Evolutionary conservation across 2,888 invertebrate species (phyloP).

Genomic region (Drosophila nigritarsus): DNA sequence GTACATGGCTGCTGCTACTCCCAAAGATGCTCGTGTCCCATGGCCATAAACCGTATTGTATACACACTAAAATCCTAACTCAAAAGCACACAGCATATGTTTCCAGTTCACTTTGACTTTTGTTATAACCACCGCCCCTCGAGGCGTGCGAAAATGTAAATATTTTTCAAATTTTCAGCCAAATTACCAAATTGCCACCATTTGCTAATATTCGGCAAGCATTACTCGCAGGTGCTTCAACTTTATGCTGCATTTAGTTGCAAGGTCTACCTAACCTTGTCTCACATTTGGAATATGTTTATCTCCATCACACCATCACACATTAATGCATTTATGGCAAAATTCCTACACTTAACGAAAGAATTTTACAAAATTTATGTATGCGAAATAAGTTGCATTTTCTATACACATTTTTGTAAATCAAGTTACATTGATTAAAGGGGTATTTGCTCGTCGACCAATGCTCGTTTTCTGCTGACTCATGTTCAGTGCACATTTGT

Average conservation of each 20-base stretch:
- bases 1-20: conserved; percentile 27
- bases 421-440: neutral
- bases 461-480: neutral
- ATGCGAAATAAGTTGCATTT: neutral
- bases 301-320: too few relatives aligned
- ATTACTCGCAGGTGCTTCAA: conserved; percentile 39
- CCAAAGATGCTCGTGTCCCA: conserved; percentile 27
- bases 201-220: conserved; percentile 20
- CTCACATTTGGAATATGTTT: conserved; percentile 1
- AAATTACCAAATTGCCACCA: conserved; percentile 12
- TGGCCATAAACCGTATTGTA: conserved; percentile 12
- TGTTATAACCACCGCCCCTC: conserved; percentile 3
- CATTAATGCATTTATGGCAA: neutral
- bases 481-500: conserved; percentile 19
- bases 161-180: conserved; percentile 17
- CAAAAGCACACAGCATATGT: conserved; percentile 39
- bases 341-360: neutral
- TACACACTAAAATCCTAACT: conserved; percentile 16
- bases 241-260: conserved; percentile 31
- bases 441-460: conserved; percentile 1
- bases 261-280: conserved; percentile 52
- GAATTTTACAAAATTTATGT: neutral
- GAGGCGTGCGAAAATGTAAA: conserved; percentile 28
- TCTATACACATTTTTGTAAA: neutral
- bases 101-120: conserved; percentile 35